phyloP scores from a whole-genome alignment of 2,888 invertebrate species.

The Rhimphoctona megacephalus region DNA sequence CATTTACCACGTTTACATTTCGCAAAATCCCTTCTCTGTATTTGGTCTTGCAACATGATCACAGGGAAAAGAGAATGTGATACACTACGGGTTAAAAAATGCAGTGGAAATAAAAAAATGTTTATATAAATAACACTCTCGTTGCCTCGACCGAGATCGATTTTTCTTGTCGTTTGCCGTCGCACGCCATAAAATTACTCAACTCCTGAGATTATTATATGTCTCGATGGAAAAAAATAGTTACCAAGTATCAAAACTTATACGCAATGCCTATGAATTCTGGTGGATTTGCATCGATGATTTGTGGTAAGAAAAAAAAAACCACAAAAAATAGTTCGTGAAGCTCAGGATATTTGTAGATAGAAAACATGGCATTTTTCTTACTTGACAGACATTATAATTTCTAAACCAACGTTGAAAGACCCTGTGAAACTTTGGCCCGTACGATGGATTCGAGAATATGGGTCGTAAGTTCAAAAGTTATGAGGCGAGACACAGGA shows the following conservation, averaged over 20 bases:
- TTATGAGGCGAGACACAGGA: slow-evolving; percentile 17
- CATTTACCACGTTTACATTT: not conserved
- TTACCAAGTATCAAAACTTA: not conserved
- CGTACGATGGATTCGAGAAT: not conserved
- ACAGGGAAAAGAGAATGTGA: slow-evolving; percentile 32
- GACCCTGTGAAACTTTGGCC: not conserved
- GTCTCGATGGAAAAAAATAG: slow-evolving; percentile 13
- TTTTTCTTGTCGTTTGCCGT: slow-evolving; percentile 46
- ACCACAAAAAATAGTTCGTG: too few species aligned
- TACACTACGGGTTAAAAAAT: not conserved
- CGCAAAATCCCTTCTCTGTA: slow-evolving; percentile 1
- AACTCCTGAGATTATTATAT: slow-evolving; percentile 32
- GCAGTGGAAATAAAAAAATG: slow-evolving; percentile 4
- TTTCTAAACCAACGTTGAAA: not conserved
- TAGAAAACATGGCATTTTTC: not conserved
- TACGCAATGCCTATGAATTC: slow-evolving; percentile 10
- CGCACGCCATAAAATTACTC: slow-evolving; percentile 33
- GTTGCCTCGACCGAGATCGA: slow-evolving; percentile 50
- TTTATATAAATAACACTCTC: slow-evolving; percentile 14
- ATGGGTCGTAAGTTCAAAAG: slow-evolving; percentile 62
- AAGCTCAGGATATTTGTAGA: too few species aligned
- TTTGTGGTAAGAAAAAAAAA: not conserved
- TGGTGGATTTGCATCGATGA: not conserved
- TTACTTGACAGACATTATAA: not conserved
- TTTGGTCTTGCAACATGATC: not conserved